Percentiles rank a stretch among this genome's conserved stretches.
Conservation (phyloP, 2,888 invertebrate genomes). For the Digitonthophagus gazella region DNA sequence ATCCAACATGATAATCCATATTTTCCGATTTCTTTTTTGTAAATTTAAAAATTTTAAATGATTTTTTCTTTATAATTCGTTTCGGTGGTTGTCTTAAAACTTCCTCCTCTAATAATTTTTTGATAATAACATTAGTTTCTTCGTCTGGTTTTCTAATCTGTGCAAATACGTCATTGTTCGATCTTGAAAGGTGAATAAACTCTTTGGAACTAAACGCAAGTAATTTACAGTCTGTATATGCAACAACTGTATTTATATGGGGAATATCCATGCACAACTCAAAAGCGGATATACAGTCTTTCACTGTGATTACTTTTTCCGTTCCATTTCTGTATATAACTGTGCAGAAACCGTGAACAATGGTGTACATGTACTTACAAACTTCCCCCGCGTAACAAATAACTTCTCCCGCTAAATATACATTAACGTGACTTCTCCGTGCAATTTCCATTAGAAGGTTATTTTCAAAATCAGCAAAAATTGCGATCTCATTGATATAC, state of each 20-base stretch:
- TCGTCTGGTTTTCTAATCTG: too few relatives aligned
- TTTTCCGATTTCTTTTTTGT: slow-evolving; percentile 19
- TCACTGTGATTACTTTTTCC: slow-evolving; percentile 24
- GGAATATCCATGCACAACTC: slow-evolving; percentile 34
- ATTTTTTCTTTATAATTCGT: neutral
- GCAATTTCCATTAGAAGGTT: slow-evolving; percentile 29
- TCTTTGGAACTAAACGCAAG: slow-evolving; percentile 19
- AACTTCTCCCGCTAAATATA: slow-evolving; percentile 33
- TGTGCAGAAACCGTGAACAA: slow-evolving; percentile 34
- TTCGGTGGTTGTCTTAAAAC: neutral
- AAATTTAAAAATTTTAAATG: slow-evolving; percentile 19
- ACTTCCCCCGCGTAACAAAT: slow-evolving; percentile 35
- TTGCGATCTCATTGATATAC: neutral
- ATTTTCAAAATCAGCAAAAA: slow-evolving; percentile 14
- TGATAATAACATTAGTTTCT: neutral
- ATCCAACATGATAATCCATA: slow-evolving; percentile 18
- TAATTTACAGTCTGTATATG: slow-evolving; percentile 33
- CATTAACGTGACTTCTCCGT: slow-evolving; percentile 19
- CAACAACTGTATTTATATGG: slow-evolving; percentile 30
- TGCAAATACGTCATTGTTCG: too few relatives aligned
- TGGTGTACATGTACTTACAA: slow-evolving; percentile 34
- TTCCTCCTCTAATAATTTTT: neutral
- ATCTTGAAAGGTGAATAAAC: slow-evolving; percentile 3
- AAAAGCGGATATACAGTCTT: slow-evolving; percentile 31
- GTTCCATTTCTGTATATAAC: slow-evolving; percentile 20